Base-by-base conservation (phyloP, 2,113 vertebrate genomes). In the Tenebrosternarchus preto region DNA sequence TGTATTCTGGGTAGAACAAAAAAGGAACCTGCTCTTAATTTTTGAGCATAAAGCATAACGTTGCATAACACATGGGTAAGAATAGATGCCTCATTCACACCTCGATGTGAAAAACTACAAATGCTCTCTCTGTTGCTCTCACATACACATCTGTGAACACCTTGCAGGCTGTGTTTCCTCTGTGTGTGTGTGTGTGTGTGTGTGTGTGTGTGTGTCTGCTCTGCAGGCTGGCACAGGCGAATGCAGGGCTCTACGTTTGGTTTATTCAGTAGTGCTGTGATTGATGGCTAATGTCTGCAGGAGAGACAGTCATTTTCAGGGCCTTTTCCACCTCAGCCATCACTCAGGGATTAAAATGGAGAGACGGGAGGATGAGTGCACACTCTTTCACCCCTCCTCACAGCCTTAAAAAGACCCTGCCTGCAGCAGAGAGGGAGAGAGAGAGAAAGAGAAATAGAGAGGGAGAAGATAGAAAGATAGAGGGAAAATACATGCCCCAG, bases 271-370 rank as follows among this genome's bases (percentile, higher is more conserved):
- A 80, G 50, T 57, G 71, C 56, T 33, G 39, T 80, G 84, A 87
- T 76, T 85, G 86, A 86, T 87, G 75, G 86, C 83, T 84, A 68
- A 78, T 85, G 85, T 78, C 85, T 81, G 53, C 74, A 76, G 80
- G 74, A 77, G 81, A 83, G 78, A 80, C 78, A 85, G 81, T 82
- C 80, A 83, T 84, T 81, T 80, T 80, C 64, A 70, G 76, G 75
- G 56, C 82, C 76, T 75, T 71, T 81, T 70, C 84, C 83, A 80
- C 82, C 76, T 72, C 77, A 43, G 59, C 74, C 78, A 83, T 81
- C 85, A 82, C 77, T 83, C 79, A 76, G 74, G 77, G 78, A 84
- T 88, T 88, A 83, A 82, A 85, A 83, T 86, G 79, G 81, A 84
- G 73, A 75, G 82, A 80, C 80, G 53, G 75, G 64, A 7, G 19